Base-by-base conservation (phyloP, 2,797 vertebrate genomes). In the Gambusia yucatana region DNA sequence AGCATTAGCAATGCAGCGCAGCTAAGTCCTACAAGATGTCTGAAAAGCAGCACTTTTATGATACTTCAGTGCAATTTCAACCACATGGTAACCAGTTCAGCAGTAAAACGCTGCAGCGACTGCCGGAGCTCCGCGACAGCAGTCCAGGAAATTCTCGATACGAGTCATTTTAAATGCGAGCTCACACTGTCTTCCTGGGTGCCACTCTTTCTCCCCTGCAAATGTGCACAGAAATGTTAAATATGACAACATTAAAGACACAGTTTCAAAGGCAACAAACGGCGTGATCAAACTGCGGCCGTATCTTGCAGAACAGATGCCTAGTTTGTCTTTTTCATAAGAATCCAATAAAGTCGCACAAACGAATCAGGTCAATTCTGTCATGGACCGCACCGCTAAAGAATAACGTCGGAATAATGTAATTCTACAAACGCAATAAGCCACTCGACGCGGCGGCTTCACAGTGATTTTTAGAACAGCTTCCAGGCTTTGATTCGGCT, bases 401-500 rank as follows among this genome's bases (percentile, higher is more conserved):
- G 88, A 88, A 90, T 84, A 87, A 83, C 84, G 91, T 90, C 88
- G 86, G 80, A 86, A 87, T 87, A 90, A 89, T 86, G 85, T 81
- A 71, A 80, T 88, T 90, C 91, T 76, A 72, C 87, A 86, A 89
- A 91, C 84, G 84, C 87, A 87, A 87, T 85, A 85, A 90, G 85
- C 87, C 90, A 89, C 88, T 93, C 85, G n/a, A 74, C 50, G 78
- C 79, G 39, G 86, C 84, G 86, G 86, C 89, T 92, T 84, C 83
- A 87, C 85, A 77, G 80, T 75, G 87, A 87, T 88, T 90, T 89
- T 67, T 55, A 82, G 80, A 89, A 72, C 77, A 85, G 89, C 90
- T 91, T 73, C 81, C 86, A 85, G 86, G 90, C 82, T 91, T 82
- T 89, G 83, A 87, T 86, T 79, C 73, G 77, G 82, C 86, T 81